Evolutionary conservation across 2,797 vertebrate species (phyloP).

Genomic region (Psittacula echo): DNA sequence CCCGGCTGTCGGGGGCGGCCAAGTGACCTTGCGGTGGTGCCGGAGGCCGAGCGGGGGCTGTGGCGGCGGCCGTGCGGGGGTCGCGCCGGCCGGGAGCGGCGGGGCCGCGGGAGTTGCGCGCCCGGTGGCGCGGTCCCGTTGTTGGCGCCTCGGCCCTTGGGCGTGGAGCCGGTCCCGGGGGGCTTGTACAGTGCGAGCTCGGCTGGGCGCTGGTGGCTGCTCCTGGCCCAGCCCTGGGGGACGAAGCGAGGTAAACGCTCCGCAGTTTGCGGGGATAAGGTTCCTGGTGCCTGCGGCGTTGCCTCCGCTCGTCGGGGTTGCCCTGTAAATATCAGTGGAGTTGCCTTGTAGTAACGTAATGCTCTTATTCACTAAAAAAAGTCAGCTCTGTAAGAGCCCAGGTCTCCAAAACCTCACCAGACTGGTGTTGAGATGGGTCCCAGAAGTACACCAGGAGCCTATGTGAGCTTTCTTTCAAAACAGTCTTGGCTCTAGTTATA

Average conservation of each 20-base stretch:
- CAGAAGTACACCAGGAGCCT: background rate
- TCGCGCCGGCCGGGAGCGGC: background rate
- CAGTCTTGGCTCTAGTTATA: background rate
- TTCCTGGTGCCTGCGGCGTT: background rate
- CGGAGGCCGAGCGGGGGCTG: background rate
- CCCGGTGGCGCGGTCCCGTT: background rate
- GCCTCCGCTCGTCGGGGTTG: background rate
- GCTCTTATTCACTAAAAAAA: background rate
- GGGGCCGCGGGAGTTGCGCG: background rate
- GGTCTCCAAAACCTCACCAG: background rate
- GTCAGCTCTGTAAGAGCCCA: background rate
- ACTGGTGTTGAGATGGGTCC: background rate
- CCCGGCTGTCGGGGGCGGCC: background rate
- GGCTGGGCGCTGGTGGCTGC: background rate
- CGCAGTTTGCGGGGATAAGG: accelerated
- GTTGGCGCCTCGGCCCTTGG: background rate
- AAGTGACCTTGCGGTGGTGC: background rate
- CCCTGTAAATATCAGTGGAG: too few species aligned
- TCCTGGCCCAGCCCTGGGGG: background rate
- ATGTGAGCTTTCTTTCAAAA: background rate
- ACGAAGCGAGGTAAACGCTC: too few species aligned
- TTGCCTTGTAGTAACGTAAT: background rate
- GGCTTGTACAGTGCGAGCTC: background rate
- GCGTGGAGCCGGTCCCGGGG: background rate
- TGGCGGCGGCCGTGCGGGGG: background rate